phyloP scores from a whole-genome alignment of 1,140 invertebrate species.

The Asbolus verrucosus region DNA sequence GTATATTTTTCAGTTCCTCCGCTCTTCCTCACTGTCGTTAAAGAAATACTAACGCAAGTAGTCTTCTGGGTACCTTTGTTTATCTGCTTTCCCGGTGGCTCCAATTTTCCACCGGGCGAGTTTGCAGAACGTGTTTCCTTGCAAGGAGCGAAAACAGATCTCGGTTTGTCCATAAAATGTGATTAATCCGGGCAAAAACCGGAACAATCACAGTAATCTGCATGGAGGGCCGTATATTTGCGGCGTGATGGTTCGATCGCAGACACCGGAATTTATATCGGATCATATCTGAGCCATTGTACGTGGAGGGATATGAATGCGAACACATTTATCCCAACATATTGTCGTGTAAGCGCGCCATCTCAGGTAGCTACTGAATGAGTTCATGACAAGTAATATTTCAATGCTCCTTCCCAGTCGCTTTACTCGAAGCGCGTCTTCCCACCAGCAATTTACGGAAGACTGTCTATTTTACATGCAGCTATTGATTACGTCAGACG shows the following conservation, averaged over 20 bases:
- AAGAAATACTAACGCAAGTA: too few relatives aligned
- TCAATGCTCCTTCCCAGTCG: slow-evolving; percentile 12
- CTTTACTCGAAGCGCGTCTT: background rate
- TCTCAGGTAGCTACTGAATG: slow-evolving; percentile 46
- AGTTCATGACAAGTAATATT: slow-evolving; percentile 48
- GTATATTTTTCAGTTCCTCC: too few relatives aligned
- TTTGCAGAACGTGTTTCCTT: slow-evolving; percentile 22
- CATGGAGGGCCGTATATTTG: slow-evolving; percentile 38
- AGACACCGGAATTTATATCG: slow-evolving; percentile 48
- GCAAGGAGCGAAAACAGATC: background rate
- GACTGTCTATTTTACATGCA: slow-evolving; percentile 3
- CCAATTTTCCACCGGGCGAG: background rate
- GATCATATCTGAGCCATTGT: slow-evolving; percentile 49
- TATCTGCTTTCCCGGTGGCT: too few relatives aligned
- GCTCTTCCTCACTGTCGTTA: too few relatives aligned
- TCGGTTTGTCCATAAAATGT: slow-evolving; percentile 13
- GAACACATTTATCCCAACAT: slow-evolving; percentile 44
- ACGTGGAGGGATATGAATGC: slow-evolving; percentile 43
- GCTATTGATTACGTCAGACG: slow-evolving; percentile 5
- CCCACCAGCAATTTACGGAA: background rate
- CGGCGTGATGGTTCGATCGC: slow-evolving; percentile 5
- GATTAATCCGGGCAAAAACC: slow-evolving; percentile 44
- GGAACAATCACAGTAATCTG: slow-evolving; percentile 44
- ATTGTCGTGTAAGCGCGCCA: slow-evolving; percentile 38
- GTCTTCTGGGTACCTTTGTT: too few relatives aligned